Conservation (phyloP, 2,888 invertebrate species). For the Athrips mouffetella region DNA sequence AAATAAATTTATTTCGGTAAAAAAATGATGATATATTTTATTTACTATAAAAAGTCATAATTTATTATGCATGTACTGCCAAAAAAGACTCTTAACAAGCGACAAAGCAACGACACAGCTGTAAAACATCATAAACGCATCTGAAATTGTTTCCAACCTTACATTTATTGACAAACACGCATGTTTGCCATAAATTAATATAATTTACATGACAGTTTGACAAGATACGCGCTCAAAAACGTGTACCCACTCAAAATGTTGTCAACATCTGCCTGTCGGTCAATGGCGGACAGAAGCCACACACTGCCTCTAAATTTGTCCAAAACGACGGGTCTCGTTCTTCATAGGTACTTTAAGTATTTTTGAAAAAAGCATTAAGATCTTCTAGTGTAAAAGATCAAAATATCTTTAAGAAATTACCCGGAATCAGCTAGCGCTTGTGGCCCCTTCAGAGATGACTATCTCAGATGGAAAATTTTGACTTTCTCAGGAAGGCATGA, state of each 20-base stretch:
- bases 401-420: not conserved
- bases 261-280: slow-evolving; percentile 32
- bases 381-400: not conserved
- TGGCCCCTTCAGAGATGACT: not conserved
- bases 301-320: slow-evolving; percentile 51
- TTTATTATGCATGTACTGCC: too few species aligned
- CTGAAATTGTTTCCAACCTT: not conserved
- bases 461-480: not conserved
- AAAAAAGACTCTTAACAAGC: not conserved
- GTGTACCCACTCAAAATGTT: slow-evolving; percentile 31
- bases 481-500: not conserved
- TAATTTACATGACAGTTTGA: slow-evolving; percentile 9
- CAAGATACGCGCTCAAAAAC: slow-evolving; percentile 10
- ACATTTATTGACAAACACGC: not conserved
- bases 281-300: slow-evolving; percentile 57
- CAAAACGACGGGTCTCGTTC: slow-evolving; percentile 18
- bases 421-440: not conserved
- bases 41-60: too few species aligned
- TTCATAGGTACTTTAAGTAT: not conserved
- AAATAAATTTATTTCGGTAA: too few species aligned
- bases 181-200: slow-evolving; percentile 3
- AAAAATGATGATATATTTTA: too few species aligned
- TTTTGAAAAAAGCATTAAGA: too few species aligned
- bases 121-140: not conserved
- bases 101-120: not conserved